These are phyloP conservation scores for Dioctria rufipes DNA, from an alignment of 2,888 invertebrate species.

Conservation along the genomic window DNA sequence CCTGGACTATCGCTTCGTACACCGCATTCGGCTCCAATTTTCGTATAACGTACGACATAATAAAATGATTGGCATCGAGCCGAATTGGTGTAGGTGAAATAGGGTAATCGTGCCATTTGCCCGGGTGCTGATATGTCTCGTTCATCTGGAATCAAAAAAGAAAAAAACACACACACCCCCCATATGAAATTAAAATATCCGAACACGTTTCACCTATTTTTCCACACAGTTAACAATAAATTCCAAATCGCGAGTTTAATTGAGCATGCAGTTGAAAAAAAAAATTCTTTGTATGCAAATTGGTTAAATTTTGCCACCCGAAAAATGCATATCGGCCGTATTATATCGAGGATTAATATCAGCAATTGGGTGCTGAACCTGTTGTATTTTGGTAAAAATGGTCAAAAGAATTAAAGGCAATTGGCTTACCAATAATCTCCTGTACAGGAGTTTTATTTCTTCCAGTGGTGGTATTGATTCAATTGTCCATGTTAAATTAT, in stretches of 20 bases:
- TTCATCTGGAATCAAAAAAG: conserved; percentile 74
- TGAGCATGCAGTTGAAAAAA: conserved; percentile 3
- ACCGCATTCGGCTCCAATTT: conserved; percentile 78
- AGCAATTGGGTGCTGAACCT: conserved; percentile 51
- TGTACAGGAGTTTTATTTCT: conserved; percentile 77
- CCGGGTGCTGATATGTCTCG: conserved; percentile 81
- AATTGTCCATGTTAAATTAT: conserved; percentile 78
- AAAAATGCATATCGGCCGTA: not conserved
- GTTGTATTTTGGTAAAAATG: not conserved
- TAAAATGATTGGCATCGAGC: conserved; percentile 71
- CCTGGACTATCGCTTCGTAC: conserved; percentile 82
- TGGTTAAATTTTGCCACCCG: conserved; percentile 9
- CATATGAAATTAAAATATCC: conserved; percentile 24
- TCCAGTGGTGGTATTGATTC: conserved; percentile 78
- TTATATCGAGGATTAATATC: conserved; percentile 44
- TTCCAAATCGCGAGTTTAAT: conserved; percentile 24
- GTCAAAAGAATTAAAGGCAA: not conserved
- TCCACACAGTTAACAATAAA: conserved; percentile 27
- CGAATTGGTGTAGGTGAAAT: conserved; percentile 70
- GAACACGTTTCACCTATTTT: conserved; percentile 17
- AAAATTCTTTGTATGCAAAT: conserved; percentile 6
- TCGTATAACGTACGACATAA: conserved; percentile 78
- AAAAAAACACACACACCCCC: conserved; percentile 38
- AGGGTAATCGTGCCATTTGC: conserved; percentile 78
- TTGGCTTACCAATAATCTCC: conserved; percentile 75